phyloP scores from a whole-genome alignment of 2,113 vertebrate species.

The Kobus ellipsiprymnus region DNA sequence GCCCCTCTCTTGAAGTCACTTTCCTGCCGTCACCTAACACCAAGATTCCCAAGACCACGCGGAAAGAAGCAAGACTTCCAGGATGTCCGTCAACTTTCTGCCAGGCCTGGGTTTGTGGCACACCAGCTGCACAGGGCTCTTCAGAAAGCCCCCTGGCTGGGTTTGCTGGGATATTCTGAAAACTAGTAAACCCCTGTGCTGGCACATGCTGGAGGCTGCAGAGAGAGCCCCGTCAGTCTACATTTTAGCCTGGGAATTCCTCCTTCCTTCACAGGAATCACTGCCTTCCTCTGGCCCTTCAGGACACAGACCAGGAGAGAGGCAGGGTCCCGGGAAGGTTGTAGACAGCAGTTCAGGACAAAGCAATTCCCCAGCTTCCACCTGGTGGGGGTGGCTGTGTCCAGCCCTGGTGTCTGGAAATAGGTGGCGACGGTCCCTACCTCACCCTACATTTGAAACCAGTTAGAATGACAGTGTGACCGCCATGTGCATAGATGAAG shows the following conservation, averaged over 20 bases:
- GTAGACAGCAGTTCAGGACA: neutral
- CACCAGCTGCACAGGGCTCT: neutral
- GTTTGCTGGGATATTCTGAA: neutral
- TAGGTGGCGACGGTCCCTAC: neutral
- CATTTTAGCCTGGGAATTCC: too few relatives aligned
- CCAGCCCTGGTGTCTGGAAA: neutral
- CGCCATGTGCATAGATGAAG: too few relatives aligned
- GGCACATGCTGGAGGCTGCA: neutral
- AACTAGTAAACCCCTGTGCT: neutral
- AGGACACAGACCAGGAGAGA: neutral
- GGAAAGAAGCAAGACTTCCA: fast-evolving
- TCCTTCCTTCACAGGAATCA: neutral
- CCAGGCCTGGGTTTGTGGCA: neutral
- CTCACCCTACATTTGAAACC: neutral
- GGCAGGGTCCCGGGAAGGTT: too few relatives aligned
- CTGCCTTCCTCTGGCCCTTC: neutral
- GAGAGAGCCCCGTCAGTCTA: neutral
- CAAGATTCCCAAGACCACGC: neutral
- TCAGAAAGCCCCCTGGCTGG: neutral
- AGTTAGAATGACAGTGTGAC: neutral
- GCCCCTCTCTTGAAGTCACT: fast-evolving
- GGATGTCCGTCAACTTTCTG: fast-evolving
- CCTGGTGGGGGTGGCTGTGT: neutral
- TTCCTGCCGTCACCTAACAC: too few relatives aligned
- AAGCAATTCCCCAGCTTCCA: fast-evolving